Conservation (phyloP, 2,113 vertebrate genomes). For the Melospiza melodia region DNA sequence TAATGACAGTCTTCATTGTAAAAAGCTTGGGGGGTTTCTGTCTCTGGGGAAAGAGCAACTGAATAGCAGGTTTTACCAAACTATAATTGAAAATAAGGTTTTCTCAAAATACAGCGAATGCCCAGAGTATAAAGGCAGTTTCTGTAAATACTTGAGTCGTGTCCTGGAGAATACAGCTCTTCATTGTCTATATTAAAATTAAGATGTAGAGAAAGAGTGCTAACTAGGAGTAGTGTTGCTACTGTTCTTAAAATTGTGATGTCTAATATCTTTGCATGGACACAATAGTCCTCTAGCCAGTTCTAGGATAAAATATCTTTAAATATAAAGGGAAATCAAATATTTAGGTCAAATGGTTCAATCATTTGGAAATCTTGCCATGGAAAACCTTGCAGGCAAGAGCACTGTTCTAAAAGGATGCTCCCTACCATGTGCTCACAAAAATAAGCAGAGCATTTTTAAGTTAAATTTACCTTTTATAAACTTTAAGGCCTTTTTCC, state of each 20-base stretch:
- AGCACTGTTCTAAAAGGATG: not conserved
- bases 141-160: constrained; percentile 21
- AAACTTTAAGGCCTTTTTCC: not conserved
- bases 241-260: not conserved
- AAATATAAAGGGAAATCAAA: not conserved
- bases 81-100: constrained; percentile 5
- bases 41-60: constrained; percentile 1
- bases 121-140: constrained; percentile 7
- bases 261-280: not conserved
- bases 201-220: not conserved
- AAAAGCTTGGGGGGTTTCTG: not conserved
- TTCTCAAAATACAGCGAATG: constrained; percentile 25
- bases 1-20: not conserved
- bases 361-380: not conserved
- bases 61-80: constrained; percentile 38
- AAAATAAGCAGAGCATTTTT: not conserved
- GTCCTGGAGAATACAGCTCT: constrained; percentile 1
- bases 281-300: not conserved
- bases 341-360: not conserved
- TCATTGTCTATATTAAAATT: not conserved
- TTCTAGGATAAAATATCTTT: not conserved
- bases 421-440: not conserved
- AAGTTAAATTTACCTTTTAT: not conserved
- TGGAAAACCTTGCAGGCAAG: not conserved
- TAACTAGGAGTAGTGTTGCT: not conserved